A percentile compares a stretch with the other conserved stretches of the same genome.
These are phyloP conservation scores for Helicolenus hilgendorfi DNA, from an alignment of 2,797 vertebrate genomes.

Conservation along the genomic window DNA sequence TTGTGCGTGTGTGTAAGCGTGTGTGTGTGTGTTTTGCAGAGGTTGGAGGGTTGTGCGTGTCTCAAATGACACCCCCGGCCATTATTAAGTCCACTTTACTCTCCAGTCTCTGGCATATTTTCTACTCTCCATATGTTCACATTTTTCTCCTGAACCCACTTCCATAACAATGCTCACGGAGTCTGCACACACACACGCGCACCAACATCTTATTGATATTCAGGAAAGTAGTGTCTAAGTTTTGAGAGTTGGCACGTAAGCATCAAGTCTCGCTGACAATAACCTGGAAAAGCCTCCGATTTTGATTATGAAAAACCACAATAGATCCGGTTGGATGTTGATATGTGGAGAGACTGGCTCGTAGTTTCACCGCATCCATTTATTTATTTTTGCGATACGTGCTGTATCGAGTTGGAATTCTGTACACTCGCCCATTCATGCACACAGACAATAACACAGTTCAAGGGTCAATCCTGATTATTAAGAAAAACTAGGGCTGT, in stretches of 20 bases:
- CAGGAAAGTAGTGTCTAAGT: constrained; percentile 45
- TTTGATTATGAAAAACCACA: constrained; percentile 11
- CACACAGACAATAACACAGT: neutral
- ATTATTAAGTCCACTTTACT: constrained; percentile 80
- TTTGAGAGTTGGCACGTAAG: constrained; percentile 42
- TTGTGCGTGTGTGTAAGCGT: neutral
- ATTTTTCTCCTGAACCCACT: constrained; percentile 53
- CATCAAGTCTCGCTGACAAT: constrained; percentile 34
- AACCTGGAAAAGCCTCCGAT: constrained; percentile 2
- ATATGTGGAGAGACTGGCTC: constrained; percentile 16
- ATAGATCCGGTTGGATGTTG: neutral
- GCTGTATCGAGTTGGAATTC: neutral
- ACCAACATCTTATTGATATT: constrained; percentile 66
- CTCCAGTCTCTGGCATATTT: constrained; percentile 71
- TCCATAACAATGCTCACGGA: constrained; percentile 42
- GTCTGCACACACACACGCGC: constrained; percentile 7
- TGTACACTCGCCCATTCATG: neutral
- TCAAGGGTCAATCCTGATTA: neutral
- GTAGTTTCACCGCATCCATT: neutral
- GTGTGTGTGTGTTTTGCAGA: neutral
- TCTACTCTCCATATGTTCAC: constrained; percentile 78
- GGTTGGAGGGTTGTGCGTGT: constrained; percentile 27
- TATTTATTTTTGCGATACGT: neutral
- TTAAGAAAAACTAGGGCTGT: neutral
- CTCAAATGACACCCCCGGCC: constrained; percentile 74